Evolutionary conservation across 2,113 vertebrate genomes (phyloP), one percentile per base, ranked within the genome.

Genomic region (Poecile atricapillus): DNA sequence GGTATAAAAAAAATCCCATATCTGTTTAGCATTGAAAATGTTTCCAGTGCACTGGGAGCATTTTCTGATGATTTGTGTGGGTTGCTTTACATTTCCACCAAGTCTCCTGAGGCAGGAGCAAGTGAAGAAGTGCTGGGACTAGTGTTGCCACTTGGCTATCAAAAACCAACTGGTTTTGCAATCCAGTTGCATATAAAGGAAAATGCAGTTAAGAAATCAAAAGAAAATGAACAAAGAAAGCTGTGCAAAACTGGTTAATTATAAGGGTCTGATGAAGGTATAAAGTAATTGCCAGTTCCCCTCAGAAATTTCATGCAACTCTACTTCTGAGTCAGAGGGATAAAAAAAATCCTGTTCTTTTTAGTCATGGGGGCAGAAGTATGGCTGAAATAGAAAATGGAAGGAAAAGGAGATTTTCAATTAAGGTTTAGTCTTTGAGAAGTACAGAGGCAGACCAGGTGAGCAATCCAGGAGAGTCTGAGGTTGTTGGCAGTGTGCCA

Each of bases 1-100:
- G 89, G 15, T 41, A 74, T 52, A 74, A 69, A 87, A 68, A 75
- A 83, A 56, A 53, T 7, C 17, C 11, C 2, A 0, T 74, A 25
- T 50, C 23, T 87, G 2, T 75, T 41, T 56, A 30, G 15, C 37
- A 75, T 37, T 77, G 64, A 78, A 77, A 74, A 60, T 30, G 6
- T 24, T 4, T 74, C 53, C 13, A 18, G 3, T 0, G 0, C 27
- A 39, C 9, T 46, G 28, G 10, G 30, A 67, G 5, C 4, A 16
- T 91, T 89, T 95, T 74, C 39, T 92, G 10, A 78, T 84, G 55
- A 15, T 55, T 71, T 18, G 21, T 68, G 58, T 53, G 37, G 27
- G 41, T n/a, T 74, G 33, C 30, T 46, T 83, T 74, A n/a, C 14
- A 14, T 69, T 85, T 77, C 30, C n/a, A 56, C 22, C 6, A 30